A percentile compares a stretch with the other conserved stretches of the same genome.
Evolutionary conservation across 2,888 invertebrate genomes (phyloP).

Genomic region (Sabatieria punctata): DNA sequence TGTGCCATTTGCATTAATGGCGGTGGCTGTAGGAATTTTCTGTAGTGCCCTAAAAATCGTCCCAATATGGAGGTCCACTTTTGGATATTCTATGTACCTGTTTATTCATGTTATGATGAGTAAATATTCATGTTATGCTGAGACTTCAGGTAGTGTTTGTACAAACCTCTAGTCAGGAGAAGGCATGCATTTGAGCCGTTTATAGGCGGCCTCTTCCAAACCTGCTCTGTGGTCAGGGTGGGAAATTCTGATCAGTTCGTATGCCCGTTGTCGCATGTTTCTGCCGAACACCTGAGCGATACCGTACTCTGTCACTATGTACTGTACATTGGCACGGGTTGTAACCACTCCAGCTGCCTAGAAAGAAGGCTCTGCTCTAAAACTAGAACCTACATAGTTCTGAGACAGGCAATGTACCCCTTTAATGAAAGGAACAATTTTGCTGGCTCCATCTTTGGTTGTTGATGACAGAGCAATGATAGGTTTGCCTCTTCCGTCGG

Average conservation of each 20-base stretch:
- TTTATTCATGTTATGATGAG: no score
- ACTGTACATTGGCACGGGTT: constrained; percentile 73
- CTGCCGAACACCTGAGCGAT: constrained; percentile 76
- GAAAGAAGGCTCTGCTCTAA: no score
- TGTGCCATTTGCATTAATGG: no score
- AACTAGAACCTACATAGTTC: not conserved
- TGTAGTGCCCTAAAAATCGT: no score
- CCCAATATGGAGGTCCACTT: no score
- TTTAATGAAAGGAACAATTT: constrained; percentile 64
- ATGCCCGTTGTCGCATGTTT: no score
- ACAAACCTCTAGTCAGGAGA: constrained; percentile 27
- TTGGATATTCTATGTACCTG: no score
- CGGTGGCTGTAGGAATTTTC: no score
- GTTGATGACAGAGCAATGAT: constrained; percentile 75
- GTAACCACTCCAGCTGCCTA: constrained; percentile 84
- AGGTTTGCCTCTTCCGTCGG: constrained; percentile 69
- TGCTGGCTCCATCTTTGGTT: constrained; percentile 54
- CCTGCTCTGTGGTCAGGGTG: constrained; percentile 68
- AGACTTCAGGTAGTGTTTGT: no score
- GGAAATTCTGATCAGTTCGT: constrained; percentile 64
- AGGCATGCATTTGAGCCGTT: constrained; percentile 42
- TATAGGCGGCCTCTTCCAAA: constrained; percentile 70
- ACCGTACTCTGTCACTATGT: constrained; percentile 79
- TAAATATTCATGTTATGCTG: no score
- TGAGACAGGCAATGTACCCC: constrained; percentile 35